A percentile compares a stretch with the other conserved stretches of the same genome.
Evolutionary conservation across 2,113 vertebrate genomes (phyloP).

Genomic region (human (Homo sapiens)): DNA sequence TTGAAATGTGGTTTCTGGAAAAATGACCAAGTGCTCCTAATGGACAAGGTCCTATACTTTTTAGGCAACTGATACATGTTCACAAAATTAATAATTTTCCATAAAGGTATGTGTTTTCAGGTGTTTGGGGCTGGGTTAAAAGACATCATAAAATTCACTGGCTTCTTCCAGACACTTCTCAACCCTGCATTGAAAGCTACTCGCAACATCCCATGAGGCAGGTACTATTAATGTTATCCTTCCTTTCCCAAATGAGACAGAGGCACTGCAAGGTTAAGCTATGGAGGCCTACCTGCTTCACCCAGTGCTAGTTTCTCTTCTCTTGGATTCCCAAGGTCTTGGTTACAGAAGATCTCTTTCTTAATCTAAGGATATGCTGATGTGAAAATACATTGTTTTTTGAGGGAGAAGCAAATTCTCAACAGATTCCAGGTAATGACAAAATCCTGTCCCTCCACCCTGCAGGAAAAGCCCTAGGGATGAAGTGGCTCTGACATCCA

Average conservation of each 20-base stretch:
- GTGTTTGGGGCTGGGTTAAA: neutral
- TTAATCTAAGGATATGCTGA: neutral
- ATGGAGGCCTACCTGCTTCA: neutral
- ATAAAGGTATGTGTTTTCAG: neutral
- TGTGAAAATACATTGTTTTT: slow-evolving; percentile 17
- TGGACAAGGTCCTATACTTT: slow-evolving; percentile 33
- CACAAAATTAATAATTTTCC: slow-evolving; percentile 44
- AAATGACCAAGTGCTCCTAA: slow-evolving; percentile 3
- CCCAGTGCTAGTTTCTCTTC: neutral
- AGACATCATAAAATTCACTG: neutral
- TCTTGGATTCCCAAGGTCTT: neutral
- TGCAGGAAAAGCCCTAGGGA: neutral
- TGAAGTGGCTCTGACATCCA: neutral
- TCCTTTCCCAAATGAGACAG: neutral
- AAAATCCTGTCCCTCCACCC: neutral
- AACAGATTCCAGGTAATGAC: neutral
- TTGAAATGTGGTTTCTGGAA: neutral
- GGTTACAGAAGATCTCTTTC: neutral
- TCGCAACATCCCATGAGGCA: rapidly evolving
- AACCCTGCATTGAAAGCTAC: neutral
- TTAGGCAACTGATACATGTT: neutral
- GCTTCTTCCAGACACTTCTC: neutral
- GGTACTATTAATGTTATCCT: rapidly evolving
- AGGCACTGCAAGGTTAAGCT: neutral
- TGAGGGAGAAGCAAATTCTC: neutral